Evolutionary conservation across 2,797 vertebrate species (phyloP).

Genomic region (Uromys caudimaculatus): DNA sequence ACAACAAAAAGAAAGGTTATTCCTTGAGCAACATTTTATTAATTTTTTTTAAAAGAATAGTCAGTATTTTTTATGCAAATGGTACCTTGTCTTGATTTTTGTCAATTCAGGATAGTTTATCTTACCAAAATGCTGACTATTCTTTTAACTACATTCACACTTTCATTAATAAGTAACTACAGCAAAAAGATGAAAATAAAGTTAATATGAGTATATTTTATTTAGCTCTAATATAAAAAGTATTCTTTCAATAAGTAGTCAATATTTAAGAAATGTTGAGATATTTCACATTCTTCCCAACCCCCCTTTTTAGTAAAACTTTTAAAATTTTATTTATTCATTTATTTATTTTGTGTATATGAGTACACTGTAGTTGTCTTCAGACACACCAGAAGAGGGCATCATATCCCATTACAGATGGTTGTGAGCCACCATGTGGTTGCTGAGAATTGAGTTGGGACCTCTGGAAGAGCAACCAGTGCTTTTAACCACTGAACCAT

Average conservation of each 20-base stretch:
- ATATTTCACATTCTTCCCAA: slow-evolving; percentile 13
- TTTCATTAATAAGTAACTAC: background rate
- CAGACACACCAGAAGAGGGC: background rate
- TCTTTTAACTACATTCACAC: background rate
- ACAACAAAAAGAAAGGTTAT: background rate
- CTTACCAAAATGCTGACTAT: background rate
- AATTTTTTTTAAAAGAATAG: slow-evolving; percentile 2
- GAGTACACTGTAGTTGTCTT: background rate
- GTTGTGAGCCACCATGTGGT: background rate
- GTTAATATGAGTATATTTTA: slow-evolving; percentile 5
- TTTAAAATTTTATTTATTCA: background rate
- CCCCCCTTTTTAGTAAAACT: background rate
- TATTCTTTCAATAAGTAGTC: background rate
- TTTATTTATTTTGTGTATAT: background rate
- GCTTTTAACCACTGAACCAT: background rate
- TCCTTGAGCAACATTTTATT: background rate
- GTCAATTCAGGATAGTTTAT: background rate
- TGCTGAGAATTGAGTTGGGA: background rate
- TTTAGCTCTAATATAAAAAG: background rate
- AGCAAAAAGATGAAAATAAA: background rate
- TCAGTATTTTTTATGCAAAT: background rate
- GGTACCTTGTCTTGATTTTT: background rate
- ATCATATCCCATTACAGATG: background rate
- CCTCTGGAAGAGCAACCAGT: background rate
- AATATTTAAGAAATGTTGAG: slow-evolving; percentile 6